phyloP scores from a whole-genome alignment of 2,888 invertebrate species.

The Yponomeuta malinellus region DNA sequence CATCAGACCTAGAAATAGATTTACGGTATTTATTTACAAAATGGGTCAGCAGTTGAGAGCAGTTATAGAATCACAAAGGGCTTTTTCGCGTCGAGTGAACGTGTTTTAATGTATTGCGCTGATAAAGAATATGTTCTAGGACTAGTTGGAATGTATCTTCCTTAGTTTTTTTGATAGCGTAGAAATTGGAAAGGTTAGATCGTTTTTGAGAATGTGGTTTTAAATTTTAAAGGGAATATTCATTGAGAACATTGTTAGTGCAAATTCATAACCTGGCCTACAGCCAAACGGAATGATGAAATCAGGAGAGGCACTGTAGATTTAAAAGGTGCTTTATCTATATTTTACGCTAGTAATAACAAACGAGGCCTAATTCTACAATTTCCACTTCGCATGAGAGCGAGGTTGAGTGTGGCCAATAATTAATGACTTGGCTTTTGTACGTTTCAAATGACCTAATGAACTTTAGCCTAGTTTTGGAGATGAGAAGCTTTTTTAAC shows the following conservation, averaged over 20 bases:
- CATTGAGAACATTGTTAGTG: no score
- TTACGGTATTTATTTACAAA: conserved; percentile 2
- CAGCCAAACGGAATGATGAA: conserved; percentile 2
- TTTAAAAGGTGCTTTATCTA: background rate
- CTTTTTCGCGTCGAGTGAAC: conserved; percentile 1
- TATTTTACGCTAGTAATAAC: background rate
- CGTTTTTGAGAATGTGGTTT: no score
- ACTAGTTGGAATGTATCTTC: background rate
- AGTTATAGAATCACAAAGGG: conserved; percentile 11
- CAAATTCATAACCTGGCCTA: background rate
- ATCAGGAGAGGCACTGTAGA: background rate
- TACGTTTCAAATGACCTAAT: background rate
- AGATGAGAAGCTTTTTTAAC: background rate
- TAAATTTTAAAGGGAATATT: no score
- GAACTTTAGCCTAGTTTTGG: background rate
- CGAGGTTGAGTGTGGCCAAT: background rate
- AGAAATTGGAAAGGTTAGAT: no score
- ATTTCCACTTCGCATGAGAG: background rate
- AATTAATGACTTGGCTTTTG: background rate
- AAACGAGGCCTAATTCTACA: background rate
- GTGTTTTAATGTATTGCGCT: background rate
- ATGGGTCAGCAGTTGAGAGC: conserved; percentile 8
- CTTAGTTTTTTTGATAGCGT: background rate
- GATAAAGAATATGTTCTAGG: background rate
- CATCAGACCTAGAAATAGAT: conserved; percentile 8